Base-by-base conservation (phyloP, 1,140 invertebrate species). In the Papilio helenus region DNA sequence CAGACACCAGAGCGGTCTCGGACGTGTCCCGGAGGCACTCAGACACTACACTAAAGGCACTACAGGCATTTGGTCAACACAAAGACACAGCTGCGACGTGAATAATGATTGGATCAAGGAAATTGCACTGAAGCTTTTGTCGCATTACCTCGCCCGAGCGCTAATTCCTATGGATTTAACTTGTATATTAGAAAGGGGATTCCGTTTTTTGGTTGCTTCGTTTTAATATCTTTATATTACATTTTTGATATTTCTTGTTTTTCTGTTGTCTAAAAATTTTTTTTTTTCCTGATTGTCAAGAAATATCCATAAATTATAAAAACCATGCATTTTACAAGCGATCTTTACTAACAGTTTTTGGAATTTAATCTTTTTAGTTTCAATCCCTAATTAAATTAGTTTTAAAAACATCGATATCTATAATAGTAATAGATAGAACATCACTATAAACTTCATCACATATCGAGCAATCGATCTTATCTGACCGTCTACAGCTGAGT, bases 401-500 rank as follows among this genome's bases (percentile, higher is more conserved):
- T 26, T 68, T 29, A 16, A 0, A 68, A 68, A 29, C 26, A 68
- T 42, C 71, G 34, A 72, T 72, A 4, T 44, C 39, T 61, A 0
- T 39, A 39, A 8, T 61, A 26, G 9, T 26, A 29, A 26, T 61
- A 23, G 16, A 39, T 72, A 72, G 29, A 51, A 42, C 73, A 73
- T 39, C 71, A 55, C 49, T 55, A 51, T 39, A 12, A 68, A 72
- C n/a, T 72, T 10, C n/a, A 26, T 74, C 72, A 76, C 78, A 80
- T 76, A 80, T 76, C 49, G 76, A 51, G n/a, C 76, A 55, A 77
- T 79, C 79, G 71, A 79, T 86, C 84, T 86, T 86, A 80, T 82
- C 73, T 81, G 80, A 2, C 84, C 82, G 82, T 86, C 87, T 82
- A 87, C 86, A 85, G 85, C 86, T 84, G 85, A 84, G 87, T 87